Base-by-base conservation (phyloP, 1,140 invertebrate genomes). In the Cydia pomonella region DNA sequence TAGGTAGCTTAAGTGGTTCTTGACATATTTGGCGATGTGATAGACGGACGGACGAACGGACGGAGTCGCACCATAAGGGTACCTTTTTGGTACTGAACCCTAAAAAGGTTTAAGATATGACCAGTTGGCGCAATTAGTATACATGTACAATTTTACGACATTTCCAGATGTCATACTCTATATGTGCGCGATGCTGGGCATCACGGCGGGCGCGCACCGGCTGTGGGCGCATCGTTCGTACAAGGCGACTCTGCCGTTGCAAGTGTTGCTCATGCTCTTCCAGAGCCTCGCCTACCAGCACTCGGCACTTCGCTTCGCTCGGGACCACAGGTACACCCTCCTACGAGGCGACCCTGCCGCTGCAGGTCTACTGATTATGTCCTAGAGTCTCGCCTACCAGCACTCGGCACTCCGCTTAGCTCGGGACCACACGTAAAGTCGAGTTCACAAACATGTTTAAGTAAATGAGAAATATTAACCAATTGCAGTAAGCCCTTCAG, bases 161-260 rank as follows among this genome's bases (percentile, higher is more conserved):
- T 27, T 27, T 27, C 25, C 53, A 59, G 53, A 59, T 59, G 7
- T 6, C 5, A 7, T 23, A 5, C 53, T 59, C 1, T 59, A 59
- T 21, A n/a, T 59, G 21, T 59, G 53, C 21, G 53, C 53, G 7
- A 59, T 59, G 53, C 53, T 59, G 53, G 96, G 96, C 6, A 95
- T 98, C 25, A 98, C 97, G 10, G 97, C 96, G 27, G 97, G 97
- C 53, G 96, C 95, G 10, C 97, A 98, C 85, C 93, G 97, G 75
- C 92, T 98, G 38, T 98, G 97, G 97, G 94, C 96, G 13, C 97
- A 98, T 88, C 93, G 95, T 76, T 94, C 97, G 0, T 98, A 97
- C 93, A 97, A 97, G 90, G 97, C 97, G 1, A 96, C 94, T 82
- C 94, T 95, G 90, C 97, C 96, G 0, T 87, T 97, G n/a, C 91